phyloP scores from a whole-genome alignment of 1,140 invertebrate species.

The Metaphire vulgaris region DNA sequence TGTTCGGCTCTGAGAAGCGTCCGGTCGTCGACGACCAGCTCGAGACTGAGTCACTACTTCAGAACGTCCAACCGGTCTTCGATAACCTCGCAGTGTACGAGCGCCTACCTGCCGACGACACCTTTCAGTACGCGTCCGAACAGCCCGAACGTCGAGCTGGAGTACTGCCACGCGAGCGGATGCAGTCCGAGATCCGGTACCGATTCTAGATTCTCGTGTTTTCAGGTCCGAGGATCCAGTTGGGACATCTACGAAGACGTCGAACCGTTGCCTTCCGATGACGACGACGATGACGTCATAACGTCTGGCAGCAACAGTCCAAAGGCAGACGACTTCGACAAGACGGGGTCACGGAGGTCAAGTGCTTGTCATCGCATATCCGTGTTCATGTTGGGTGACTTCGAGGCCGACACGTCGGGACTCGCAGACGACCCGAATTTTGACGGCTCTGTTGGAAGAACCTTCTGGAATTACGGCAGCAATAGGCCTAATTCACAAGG shows the following conservation, averaged over 20 bases:
- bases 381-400: neutral
- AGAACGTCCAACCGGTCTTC: neutral
- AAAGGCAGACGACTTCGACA: neutral
- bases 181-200: neutral
- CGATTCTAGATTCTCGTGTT: neutral
- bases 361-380: neutral
- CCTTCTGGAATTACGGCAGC: neutral
- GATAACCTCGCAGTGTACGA: neutral
- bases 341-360: neutral
- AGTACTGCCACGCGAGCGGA: neutral
- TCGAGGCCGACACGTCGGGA: neutral
- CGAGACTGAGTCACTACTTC: neutral
- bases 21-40: constrained; percentile 10
- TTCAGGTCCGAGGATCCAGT: neutral
- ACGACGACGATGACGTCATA: neutral
- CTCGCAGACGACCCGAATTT: neutral
- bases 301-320: neutral
- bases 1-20: constrained; percentile 3
- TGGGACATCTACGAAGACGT: neutral
- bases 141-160: neutral
- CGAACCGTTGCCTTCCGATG: neutral
- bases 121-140: neutral
- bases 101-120: neutral
- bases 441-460: neutral
- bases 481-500: neutral